A percentile compares a stretch with the other conserved stretches of the same genome.
phyloP scores from a whole-genome alignment of 2,888 invertebrate species.

The Tetanocera ferruginea region DNA sequence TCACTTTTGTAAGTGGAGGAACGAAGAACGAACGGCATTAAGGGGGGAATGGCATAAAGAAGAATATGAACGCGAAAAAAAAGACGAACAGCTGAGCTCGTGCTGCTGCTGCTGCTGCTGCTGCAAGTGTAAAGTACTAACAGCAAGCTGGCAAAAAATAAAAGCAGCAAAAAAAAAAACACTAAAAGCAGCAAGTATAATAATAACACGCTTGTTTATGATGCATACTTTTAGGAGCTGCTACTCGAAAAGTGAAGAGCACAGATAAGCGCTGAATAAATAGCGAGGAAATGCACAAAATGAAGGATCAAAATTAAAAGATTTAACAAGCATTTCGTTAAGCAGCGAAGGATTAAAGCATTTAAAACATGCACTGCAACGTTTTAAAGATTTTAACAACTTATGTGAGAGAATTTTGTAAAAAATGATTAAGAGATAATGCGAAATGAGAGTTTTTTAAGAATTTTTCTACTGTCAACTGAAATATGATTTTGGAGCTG shows the following conservation, averaged over 20 bases:
- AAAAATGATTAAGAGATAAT: too few relatives aligned
- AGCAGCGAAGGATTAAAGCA: too few relatives aligned
- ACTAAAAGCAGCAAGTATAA: not conserved
- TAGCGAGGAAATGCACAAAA: slow-evolving; percentile 22
- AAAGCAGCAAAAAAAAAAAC: too few relatives aligned
- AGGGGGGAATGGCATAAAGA: too few relatives aligned
- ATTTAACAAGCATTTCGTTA: slow-evolving; percentile 1
- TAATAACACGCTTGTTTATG: not conserved
- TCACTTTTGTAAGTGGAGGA: not conserved
- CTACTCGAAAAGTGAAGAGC: not conserved
- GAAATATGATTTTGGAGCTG: too few relatives aligned
- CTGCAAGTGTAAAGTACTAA: not conserved
- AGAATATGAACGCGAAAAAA: not conserved
- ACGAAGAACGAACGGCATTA: not conserved
- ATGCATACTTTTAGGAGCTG: slow-evolving; percentile 5
- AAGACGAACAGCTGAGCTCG: not conserved
- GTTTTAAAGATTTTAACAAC: too few relatives aligned
- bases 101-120: not conserved
- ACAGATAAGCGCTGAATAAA: slow-evolving; percentile 9
- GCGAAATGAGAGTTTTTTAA: too few relatives aligned
- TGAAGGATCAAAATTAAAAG: slow-evolving; percentile 4
- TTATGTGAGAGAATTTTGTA: too few relatives aligned
- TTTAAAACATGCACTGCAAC: too few relatives aligned
- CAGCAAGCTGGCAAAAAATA: not conserved
- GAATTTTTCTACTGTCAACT: too few relatives aligned